These are phyloP conservation scores for Coluber constrictor DNA, from an alignment of 2,797 vertebrate genomes.

Conservation along the genomic window DNA sequence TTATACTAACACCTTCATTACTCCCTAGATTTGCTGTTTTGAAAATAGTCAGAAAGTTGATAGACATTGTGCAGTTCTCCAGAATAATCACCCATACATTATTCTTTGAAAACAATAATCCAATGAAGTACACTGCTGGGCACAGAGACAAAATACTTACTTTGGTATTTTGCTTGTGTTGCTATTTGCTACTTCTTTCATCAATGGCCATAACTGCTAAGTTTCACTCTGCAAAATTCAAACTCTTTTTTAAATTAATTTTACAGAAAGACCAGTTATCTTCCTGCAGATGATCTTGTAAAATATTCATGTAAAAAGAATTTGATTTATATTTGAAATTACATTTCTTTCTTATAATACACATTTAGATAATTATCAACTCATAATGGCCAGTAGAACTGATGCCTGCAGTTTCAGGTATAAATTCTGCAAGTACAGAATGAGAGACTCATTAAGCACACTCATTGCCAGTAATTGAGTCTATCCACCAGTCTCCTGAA, in stretches of 20 bases:
- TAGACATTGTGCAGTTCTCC: background rate
- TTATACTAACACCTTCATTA: background rate
- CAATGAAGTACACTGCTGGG: background rate
- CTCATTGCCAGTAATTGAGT: background rate
- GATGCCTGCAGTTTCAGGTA: background rate
- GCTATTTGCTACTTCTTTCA: background rate
- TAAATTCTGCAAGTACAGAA: background rate
- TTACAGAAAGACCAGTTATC: background rate
- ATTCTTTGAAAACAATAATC: background rate
- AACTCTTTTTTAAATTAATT: background rate
- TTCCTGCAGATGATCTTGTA: background rate
- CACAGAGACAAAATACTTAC: background rate
- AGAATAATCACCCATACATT: background rate
- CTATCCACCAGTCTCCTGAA: background rate
- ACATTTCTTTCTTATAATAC: background rate
- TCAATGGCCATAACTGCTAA: background rate
- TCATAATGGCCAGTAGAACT: background rate
- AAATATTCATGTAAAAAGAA: slow-evolving; percentile 14
- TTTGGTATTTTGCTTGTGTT: background rate
- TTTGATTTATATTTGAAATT: slow-evolving; percentile 26
- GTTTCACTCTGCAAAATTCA: background rate
- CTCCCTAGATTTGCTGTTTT: background rate
- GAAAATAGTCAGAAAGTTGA: background rate
- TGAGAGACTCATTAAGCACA: background rate
- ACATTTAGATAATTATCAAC: slow-evolving; percentile 6